phyloP scores from a whole-genome alignment of 2,888 invertebrate genomes.

The Dynastes hyllus region DNA sequence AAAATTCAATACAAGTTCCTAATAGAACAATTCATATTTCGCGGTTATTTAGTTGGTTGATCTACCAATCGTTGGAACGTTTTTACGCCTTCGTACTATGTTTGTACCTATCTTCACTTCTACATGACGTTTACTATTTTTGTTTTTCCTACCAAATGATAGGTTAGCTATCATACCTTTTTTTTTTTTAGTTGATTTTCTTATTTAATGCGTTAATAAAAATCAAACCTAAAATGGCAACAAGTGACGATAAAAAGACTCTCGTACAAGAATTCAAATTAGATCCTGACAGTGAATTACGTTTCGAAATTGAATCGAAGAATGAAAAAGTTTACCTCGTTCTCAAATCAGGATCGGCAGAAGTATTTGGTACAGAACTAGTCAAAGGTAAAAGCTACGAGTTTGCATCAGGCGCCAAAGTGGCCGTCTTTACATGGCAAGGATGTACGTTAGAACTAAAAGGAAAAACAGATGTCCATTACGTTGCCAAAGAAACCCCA shows the following conservation, averaged over 20 bases:
- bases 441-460: constrained; percentile 90
- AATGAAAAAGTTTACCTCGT: constrained; percentile 87
- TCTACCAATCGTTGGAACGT: too few relatives aligned
- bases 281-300: constrained; percentile 91
- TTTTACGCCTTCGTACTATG: too few relatives aligned
- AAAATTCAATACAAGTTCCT: too few relatives aligned
- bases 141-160: too few relatives aligned
- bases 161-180: too few relatives aligned
- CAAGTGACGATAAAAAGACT: constrained; percentile 39
- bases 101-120: too few relatives aligned
- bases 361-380: constrained; percentile 97
- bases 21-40: too few relatives aligned
- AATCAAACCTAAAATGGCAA: background rate
- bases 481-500: constrained; percentile 96
- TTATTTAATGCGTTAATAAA: background rate
- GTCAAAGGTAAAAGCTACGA: constrained; percentile 94
- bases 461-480: constrained; percentile 94
- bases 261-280: constrained; percentile 83
- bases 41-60: too few relatives aligned
- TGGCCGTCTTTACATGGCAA: constrained; percentile 97
- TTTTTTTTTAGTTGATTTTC: too few relatives aligned
- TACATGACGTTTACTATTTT: too few relatives aligned
- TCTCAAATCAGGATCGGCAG: constrained; percentile 92
- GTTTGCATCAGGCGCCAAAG: constrained; percentile 92
- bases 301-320: constrained; percentile 94